Base-by-base conservation (phyloP, 2,113 vertebrate genomes). In the Aspiorhynchus laticeps region DNA sequence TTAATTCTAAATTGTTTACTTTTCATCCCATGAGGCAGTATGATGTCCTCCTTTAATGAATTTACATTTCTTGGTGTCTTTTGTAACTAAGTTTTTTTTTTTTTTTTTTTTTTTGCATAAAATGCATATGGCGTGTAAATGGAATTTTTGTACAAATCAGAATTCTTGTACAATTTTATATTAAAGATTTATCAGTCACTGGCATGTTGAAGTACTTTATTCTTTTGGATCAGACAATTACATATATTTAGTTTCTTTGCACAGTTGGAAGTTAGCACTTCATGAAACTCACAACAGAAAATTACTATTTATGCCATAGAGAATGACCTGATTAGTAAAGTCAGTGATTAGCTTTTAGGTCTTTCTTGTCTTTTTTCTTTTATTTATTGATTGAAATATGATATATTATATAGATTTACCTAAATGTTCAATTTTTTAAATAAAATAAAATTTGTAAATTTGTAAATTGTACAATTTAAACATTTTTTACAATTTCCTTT, bases 81-180 rank as follows among this genome's bases (percentile, higher is more conserved):
- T 96, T 97, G 96, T 98, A 98, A 95, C 96, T n/a, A n/a, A n/a
- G n/a, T n/a, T n/a, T n/a, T n/a, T 96, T 97, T 97, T 95, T 94
- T 95, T 96, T 97, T 95, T 95, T 94, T 96, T 93, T 92, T 97
- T 86, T 94, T 97, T 97, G 97, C 96, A 99, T 98, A 96, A 97
- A 97, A 97, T 98, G 96, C 98, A 97, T 97, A 98, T 97, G 96
- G 96, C 96, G 96, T 98, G 96, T 97, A 97, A 98, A 98, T 96
- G 95, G 96, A 97, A 96, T 97, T 97, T 98, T 98, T 97, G 96
- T 97, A 96, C 96, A 97, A 97, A 98, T 98, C 96, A 97, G 95
- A 98, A 97, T 97, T 98, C 96, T 98, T 99, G 97, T 98, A 98
- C 97, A 97, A 98, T 98, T 98, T 98, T 99, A 98, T 98, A 98